phyloP scores from a whole-genome alignment of 2,113 vertebrate species.

The Microtus ochrogaster region DNA sequence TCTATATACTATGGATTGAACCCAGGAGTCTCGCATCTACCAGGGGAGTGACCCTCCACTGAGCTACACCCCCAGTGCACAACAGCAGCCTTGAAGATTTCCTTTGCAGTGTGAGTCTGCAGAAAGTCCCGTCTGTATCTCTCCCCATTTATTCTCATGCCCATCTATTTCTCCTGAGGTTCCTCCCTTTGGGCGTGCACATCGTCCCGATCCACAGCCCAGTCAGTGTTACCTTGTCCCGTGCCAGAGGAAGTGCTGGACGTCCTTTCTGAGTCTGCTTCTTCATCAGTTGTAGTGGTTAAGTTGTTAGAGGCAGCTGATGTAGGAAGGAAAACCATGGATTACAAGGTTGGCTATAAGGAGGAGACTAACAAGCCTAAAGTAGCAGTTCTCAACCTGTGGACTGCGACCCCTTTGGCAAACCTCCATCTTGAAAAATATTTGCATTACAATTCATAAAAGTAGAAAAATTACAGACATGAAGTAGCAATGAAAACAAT shows the following conservation, averaged over 20 bases:
- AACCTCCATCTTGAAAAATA: neutral
- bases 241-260: fast-evolving
- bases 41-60: neutral
- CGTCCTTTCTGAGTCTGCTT: neutral
- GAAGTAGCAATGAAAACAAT: neutral
- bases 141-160: neutral
- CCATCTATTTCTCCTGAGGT: neutral
- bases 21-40: neutral
- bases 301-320: neutral
- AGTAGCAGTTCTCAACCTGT: neutral
- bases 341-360: neutral
- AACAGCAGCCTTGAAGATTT: too few species aligned
- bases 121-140: neutral
- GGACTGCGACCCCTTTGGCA: neutral
- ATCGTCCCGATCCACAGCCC: neutral
- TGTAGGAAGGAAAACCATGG: neutral
- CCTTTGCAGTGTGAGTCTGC: too few species aligned
- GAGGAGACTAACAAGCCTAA: neutral
- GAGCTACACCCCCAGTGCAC: neutral
- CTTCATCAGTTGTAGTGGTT: neutral
- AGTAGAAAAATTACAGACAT: neutral
- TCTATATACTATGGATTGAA: neutral
- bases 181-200: neutral
- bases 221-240: neutral
- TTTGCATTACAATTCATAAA: too few species aligned